Conservation (phyloP, 2,113 vertebrate genomes). For the Mesitornis unicolor region DNA sequence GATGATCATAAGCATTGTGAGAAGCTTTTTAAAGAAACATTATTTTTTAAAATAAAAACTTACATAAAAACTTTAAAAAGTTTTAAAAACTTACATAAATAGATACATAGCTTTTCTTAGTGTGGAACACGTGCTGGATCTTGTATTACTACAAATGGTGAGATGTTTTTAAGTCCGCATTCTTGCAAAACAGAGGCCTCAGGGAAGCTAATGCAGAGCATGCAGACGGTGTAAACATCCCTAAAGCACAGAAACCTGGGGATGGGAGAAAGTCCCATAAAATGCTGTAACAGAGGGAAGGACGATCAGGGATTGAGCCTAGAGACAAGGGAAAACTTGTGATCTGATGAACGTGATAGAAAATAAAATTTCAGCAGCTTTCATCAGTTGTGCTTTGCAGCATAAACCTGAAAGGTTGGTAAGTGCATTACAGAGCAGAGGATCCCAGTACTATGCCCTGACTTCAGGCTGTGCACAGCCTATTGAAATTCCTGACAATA, state of each 20-base stretch:
- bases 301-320: background rate
- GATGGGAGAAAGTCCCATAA: background rate
- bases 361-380: background rate
- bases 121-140: background rate
- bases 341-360: background rate
- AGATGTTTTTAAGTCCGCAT: background rate
- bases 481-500: slow-evolving; percentile 11
- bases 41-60: background rate
- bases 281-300: background rate
- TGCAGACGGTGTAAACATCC: background rate
- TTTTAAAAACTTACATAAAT: background rate
- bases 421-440: background rate
- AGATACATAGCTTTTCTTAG: background rate
- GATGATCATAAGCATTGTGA: background rate
- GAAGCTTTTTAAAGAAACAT: background rate
- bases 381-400: background rate
- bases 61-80: no score
- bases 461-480: background rate
- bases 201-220: background rate
- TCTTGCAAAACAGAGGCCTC: background rate
- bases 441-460: background rate
- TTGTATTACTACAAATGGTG: background rate
- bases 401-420: background rate
- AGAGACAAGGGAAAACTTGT: background rate
- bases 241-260: background rate